These are phyloP conservation scores for Lycaena phlaeas DNA, from an alignment of 2,888 invertebrate genomes.

Conservation along the genomic window DNA sequence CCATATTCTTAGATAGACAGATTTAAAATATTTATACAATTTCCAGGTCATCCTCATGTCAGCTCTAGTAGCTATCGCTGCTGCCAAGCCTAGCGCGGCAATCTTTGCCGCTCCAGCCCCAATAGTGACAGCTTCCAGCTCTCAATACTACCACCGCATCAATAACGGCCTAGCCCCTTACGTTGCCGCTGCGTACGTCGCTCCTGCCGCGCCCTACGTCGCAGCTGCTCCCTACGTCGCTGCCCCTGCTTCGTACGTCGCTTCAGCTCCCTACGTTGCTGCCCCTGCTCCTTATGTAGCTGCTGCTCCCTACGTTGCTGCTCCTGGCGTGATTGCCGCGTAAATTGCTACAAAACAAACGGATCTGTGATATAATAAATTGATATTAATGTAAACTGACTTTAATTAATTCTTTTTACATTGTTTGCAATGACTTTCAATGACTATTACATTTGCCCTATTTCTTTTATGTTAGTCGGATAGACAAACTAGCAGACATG, in stretches of 20 bases:
- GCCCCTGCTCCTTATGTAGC: constrained; percentile 26
- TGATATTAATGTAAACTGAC: neutral
- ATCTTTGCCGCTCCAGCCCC: constrained; percentile 55
- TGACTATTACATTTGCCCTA: too few species aligned
- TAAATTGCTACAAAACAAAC: constrained; percentile 17
- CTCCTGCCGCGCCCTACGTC: constrained; percentile 31
- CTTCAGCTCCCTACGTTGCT: constrained; percentile 32
- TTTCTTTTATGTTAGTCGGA: too few species aligned
- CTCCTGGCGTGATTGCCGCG: constrained; percentile 20
- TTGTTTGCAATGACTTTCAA: too few species aligned
- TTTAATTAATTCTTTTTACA: too few species aligned
- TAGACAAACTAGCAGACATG: too few species aligned
- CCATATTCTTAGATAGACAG: too few species aligned
- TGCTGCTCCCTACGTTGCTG: constrained; percentile 21
- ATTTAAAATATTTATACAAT: neutral
- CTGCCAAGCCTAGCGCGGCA: constrained; percentile 44
- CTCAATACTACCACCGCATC: constrained; percentile 78
- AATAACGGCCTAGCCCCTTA: constrained; percentile 69
- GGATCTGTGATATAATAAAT: neutral
- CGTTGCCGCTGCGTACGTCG: constrained; percentile 50
- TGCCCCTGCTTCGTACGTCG: constrained; percentile 28
- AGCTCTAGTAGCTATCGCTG: constrained; percentile 35
- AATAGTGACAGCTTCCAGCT: constrained; percentile 77
- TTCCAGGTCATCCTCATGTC: constrained; percentile 1
- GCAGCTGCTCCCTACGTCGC: constrained; percentile 35